Percentiles rank a stretch among this genome's conserved stretches.
Conservation (phyloP, 2,113 vertebrate genomes). For the Plecturocebus donacophilus region DNA sequence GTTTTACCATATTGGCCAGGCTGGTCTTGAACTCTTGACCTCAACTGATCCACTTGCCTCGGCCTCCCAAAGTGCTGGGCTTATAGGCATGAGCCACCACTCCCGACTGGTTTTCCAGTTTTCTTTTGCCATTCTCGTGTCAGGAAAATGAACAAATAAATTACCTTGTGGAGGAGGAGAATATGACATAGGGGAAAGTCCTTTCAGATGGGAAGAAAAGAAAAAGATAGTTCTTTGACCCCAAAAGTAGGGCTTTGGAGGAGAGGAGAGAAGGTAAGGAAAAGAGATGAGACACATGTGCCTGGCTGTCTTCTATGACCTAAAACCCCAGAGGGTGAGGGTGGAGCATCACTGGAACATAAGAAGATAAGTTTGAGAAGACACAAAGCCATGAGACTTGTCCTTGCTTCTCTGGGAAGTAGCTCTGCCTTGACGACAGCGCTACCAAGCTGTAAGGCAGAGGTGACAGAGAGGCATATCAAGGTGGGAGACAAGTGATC, state of each 20-base stretch:
- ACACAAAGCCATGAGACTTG: neutral
- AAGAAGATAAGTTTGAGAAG: neutral
- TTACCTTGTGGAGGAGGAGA: neutral
- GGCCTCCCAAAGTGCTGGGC: no score
- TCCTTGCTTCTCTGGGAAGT: neutral
- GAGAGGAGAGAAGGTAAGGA: neutral
- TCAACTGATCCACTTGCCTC: no score
- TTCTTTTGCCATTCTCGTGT: neutral
- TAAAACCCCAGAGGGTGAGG: neutral
- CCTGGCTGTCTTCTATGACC: neutral
- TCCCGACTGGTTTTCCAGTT: neutral
- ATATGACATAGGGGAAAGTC: neutral
- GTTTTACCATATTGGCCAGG: no score
- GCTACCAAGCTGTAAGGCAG: neutral
- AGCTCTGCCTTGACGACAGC: neutral
- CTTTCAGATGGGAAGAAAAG: neutral
- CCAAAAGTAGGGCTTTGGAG: neutral
- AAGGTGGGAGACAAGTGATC: neutral
- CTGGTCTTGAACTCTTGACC: no score
- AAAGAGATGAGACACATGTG: neutral
- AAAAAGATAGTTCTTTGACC: neutral
- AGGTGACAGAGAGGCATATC: neutral
- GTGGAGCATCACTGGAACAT: neutral
- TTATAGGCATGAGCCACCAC: no score
- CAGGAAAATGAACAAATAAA: neutral